Base-by-base conservation (phyloP, 64 coral and sea anemone genomes). In the Astreopora myriophthalma region DNA sequence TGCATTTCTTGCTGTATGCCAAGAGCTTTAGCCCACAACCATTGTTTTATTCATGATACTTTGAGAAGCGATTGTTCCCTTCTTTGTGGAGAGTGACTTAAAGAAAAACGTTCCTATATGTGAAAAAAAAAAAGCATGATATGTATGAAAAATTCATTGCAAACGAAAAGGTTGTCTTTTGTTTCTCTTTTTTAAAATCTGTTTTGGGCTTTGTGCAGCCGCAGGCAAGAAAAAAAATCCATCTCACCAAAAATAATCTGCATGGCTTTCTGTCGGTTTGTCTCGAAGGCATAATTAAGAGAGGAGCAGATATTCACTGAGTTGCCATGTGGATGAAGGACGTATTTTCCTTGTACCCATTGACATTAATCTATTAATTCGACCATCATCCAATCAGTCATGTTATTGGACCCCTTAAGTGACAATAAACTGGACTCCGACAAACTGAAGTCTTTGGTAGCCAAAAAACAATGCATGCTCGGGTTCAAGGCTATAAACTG, bases 381-480 rank as follows among this genome's bases (percentile, higher is more conserved):
- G 25, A 55, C 44, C 40, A 79, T 60, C 34, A 58, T 80, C 76
- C 24, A 80, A 58, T 80, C 48, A 58, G 67, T 10, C 8, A 13
- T 58, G 76, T 80, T 52, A 80, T 80, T 34, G 13, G 58, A 58
- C 76, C 16, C 76, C 48, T 58, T 46, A 26, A 58, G 48, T 19
- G 76, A 80, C 74, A 77, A 49, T 10, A 51, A 44, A 77, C 74
- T 77, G 74, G 36, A 19, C n/a, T n/a, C n/a, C 36, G 37, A 30
- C 71, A 74, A 40, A 77, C 0, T 10, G 29, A 80, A 80, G 49
- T 80, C 13, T 58, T 80, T 58, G 48, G 76, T 58, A 82, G 57
- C 79, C 79, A 82, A 82, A 22, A 82, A 64, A 63, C 57, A 38
- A 62, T 6, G 23, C 14, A 52, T 31, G 14, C 29, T 35, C 1